Evolutionary conservation across 2,888 invertebrate species (phyloP), one percentile per base, ranked within the genome.

Genomic region (Tuberolachnus salignus): DNA sequence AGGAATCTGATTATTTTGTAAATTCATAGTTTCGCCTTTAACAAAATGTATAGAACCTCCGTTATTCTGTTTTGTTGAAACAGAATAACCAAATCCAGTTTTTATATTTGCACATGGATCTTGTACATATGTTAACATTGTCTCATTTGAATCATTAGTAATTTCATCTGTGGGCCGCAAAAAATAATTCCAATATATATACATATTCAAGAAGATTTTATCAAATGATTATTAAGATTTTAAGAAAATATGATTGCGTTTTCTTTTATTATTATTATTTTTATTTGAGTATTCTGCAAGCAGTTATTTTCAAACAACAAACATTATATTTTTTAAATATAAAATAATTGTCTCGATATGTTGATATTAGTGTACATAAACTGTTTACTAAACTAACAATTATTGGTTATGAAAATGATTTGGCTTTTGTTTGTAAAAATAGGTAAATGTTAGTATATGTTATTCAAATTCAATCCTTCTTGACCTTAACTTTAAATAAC

Each of bases 1-100:
- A 11, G 34, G 49, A 42, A 19, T 75, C 26, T 55, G 66, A 75
- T 57, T 67, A 42, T 21, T 61, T n/a, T 67, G 69, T 59, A 69
- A 21, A 69, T 78, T 78, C n/a, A 78, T 69, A 49, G 78, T 78
- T 61, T 78, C 78, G 1, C 78, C 78, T 69, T 78, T 78, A 51
- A 78, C 49, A 61, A 78, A 78, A 69, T 59, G 59, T 21, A 78
- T 78, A n/a, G 78, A 69, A 69, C 69, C 51, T 34, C 57, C 51
- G 0, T 69, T 78, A 51, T 21, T 78, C 34, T 49, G 49, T 16
- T 69, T 78, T 4, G 78, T 59, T 23, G 59, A 59, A 14, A 59
- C 21, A n/a, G 67, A 69, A 59, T 78, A 78, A 51, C 78, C 78
- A 51, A 78, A 78, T 59, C 78, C 78, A 19, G 51, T 78, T 78